phyloP scores from a whole-genome alignment of 2,888 invertebrate species.

The Dryocosmus kuriphilus region DNA sequence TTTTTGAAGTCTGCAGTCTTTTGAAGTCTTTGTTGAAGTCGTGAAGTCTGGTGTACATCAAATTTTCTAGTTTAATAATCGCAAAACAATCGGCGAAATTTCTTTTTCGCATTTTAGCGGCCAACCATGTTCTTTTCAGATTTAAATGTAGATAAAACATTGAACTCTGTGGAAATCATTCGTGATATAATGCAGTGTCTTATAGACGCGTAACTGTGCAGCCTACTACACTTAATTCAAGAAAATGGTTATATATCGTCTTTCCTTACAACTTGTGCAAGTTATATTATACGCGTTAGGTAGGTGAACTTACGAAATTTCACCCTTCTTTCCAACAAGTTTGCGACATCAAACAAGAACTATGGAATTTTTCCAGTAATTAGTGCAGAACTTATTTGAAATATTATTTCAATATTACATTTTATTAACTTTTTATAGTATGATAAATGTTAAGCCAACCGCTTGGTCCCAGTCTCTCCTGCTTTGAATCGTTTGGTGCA shows the following conservation, averaged over 20 bases:
- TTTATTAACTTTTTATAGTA: too few species aligned
- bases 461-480: too few species aligned
- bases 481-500: neutral
- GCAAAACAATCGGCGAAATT: too few species aligned
- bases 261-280: neutral
- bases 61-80: too few species aligned
- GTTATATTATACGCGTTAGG: neutral
- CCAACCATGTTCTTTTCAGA: neutral
- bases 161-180: neutral
- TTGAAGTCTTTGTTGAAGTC: too few species aligned
- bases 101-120: too few species aligned
- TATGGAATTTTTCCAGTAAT: neutral
- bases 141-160: neutral
- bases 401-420: too few species aligned
- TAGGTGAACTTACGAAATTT: conserved; percentile 1
- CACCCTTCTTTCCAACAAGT: neutral
- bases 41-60: too few species aligned
- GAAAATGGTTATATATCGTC: neutral
- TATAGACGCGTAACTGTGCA: neutral
- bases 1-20: too few species aligned
- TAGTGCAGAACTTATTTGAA: too few species aligned
- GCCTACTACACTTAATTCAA: neutral
- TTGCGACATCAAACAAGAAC: neutral
- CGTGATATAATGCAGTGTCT: neutral
- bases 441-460: too few species aligned